phyloP scores from a whole-genome alignment of 2,113 vertebrate genomes.

The Meleagris gallopavo region DNA sequence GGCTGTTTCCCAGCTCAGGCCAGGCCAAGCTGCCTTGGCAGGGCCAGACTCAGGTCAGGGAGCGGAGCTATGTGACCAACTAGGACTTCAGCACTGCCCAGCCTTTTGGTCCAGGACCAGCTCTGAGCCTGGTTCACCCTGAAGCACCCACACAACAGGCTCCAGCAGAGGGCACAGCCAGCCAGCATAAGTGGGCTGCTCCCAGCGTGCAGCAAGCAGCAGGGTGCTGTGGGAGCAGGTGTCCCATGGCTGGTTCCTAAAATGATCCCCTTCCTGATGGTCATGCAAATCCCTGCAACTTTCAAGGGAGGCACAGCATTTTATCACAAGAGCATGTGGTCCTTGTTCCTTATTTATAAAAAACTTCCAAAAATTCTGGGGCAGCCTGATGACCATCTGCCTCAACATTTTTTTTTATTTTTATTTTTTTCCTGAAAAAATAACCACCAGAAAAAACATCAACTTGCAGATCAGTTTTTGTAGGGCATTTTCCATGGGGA shows the following conservation, averaged over 20 bases:
- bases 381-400: neutral
- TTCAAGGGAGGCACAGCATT: neutral
- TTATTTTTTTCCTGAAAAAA: too few relatives aligned
- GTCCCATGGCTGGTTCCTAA: neutral
- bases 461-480: neutral
- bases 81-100: neutral
- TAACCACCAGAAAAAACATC: neutral
- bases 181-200: neutral
- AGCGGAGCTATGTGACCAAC: neutral
- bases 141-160: neutral
- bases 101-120: neutral
- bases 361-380: neutral
- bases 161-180: constrained; percentile 66
- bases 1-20: neutral
- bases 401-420: neutral
- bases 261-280: neutral
- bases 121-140: neutral
- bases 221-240: neutral
- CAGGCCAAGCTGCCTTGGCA: too few relatives aligned
- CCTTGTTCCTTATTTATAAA: neutral
- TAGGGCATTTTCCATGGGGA: neutral
- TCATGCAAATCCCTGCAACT: neutral
- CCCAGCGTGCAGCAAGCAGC: neutral
- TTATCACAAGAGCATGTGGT: neutral
- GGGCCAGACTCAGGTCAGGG: neutral